A percentile compares a stretch with the other conserved stretches of the same genome.
Conservation (phyloP, 1,140 invertebrate species). For the Drosophila lowei region DNA sequence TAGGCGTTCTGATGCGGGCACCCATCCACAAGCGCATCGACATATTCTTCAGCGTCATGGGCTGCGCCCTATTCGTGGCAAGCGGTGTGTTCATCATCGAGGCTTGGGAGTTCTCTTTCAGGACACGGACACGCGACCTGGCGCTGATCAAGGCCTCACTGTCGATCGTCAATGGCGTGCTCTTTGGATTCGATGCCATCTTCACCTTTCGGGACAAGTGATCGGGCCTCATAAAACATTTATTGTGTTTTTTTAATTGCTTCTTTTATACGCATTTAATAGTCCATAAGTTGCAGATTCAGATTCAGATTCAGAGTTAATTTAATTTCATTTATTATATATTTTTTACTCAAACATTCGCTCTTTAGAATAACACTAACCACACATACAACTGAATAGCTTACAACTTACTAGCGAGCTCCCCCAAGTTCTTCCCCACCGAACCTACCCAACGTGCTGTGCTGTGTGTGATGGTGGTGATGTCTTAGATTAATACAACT, state of each 20-base stretch:
- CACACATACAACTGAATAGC: conserved; percentile 17
- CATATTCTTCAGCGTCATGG: conserved; percentile 89
- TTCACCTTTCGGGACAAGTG: conserved; percentile 87
- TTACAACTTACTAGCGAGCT: too few species aligned
- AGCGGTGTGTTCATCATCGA: conserved; percentile 88
- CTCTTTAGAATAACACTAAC: conserved; percentile 11
- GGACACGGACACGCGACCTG: conserved; percentile 84
- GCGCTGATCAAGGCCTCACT: conserved; percentile 89
- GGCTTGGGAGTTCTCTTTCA: conserved; percentile 81
- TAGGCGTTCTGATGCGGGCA: conserved; percentile 86
- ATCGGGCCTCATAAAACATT: background rate
- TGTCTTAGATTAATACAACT: too few species aligned
- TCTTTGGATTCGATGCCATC: conserved; percentile 89
- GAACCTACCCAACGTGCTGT: too few species aligned
- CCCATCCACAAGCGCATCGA: conserved; percentile 88
- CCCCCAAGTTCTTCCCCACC: too few species aligned
- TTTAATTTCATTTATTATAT: conserved; percentile 15
- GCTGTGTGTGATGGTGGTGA: too few species aligned
- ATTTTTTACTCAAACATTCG: conserved; percentile 7
- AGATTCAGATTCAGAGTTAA: background rate
- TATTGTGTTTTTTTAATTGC: conserved; percentile 1
- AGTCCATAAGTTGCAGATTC: conserved; percentile 25
- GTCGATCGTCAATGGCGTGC: conserved; percentile 88
- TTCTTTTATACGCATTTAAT: conserved; percentile 49
- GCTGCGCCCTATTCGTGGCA: conserved; percentile 88